Conservation (phyloP, 2,797 vertebrate genomes). For the Pelobates cultripes region DNA sequence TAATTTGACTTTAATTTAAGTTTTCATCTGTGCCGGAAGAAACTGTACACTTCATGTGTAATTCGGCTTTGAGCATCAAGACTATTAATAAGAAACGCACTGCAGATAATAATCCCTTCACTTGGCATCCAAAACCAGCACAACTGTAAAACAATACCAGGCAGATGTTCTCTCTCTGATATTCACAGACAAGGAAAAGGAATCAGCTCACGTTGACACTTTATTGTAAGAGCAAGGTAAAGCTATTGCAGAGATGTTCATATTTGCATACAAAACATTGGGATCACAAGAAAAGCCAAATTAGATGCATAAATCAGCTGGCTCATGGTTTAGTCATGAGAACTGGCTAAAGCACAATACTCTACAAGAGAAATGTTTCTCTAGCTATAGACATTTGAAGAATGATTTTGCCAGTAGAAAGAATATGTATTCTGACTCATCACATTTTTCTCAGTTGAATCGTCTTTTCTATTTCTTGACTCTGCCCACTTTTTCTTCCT, state of each 20-base stretch:
- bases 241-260: constrained; percentile 33
- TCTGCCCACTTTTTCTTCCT: background rate
- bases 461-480: background rate
- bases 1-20: no score
- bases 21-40: no score
- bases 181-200: constrained; percentile 30
- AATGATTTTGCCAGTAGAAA: constrained; percentile 23
- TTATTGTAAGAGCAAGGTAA: constrained; percentile 2
- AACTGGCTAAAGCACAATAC: constrained; percentile 13
- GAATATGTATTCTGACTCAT: constrained; percentile 29
- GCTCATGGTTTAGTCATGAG: constrained; percentile 53
- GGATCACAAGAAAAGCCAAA: constrained; percentile 35
- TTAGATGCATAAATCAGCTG: constrained; percentile 49
- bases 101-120: constrained; percentile 24
- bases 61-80: constrained; percentile 3
- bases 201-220: no score
- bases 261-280: constrained; percentile 50
- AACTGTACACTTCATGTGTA: background rate
- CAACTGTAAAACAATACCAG: constrained; percentile 35
- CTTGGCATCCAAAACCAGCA: constrained; percentile 2
- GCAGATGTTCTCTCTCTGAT: constrained; percentile 18
- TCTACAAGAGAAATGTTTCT: constrained; percentile 17
- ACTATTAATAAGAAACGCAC: constrained; percentile 1
- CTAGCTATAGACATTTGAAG: constrained; percentile 3
- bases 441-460: constrained; percentile 26